Evolutionary conservation across 2,888 invertebrate genomes (phyloP), one percentile per base, ranked within the genome.

Genomic region (Melanostoma scalare): DNA sequence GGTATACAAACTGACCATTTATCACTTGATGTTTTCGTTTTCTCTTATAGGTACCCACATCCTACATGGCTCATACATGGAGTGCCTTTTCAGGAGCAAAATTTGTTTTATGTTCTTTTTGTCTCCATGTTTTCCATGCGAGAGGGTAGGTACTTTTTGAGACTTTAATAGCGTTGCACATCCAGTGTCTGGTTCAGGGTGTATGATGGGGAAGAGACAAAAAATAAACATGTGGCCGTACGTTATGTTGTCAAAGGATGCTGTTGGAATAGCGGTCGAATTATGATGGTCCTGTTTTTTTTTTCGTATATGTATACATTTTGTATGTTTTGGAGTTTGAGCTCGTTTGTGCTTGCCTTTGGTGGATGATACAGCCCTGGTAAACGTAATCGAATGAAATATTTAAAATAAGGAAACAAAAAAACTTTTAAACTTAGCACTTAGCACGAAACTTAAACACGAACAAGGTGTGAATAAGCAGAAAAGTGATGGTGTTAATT

Each of bases 21-120:
- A 82, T 82, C 81, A 82, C 67, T 73, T 77, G 72, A 73, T 82
- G 77, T 82, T 77, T 82, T 82, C 81, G 77, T 52, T 77, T 82
- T 61, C 81, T 68, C 61, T 61, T 77, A 67, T 61, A 20, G 20
- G 20, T 20, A 20, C 20, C 20, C 1, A 61, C 77, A 53, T 56
- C 20, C 20, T 20, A 61, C 77, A 53, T 56, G 56, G 56, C 61
- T 38, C 71, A 76, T 20, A 77, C 71, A 67, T 42, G 42, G 50
- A 10, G 20, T 55, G 52, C 36, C 6, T 56, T 44, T 72, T 35
- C 20, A 40, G 46, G 56, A 44, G 8, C 30, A 8, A 33, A 10
- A 35, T 4, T 71, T 76, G 65, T 76, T 75, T 63, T 60, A 10
- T 55, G 8, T 5, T 31, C 55, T 71, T 76, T 75, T 63, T 60